Percentiles rank a stretch among this genome's conserved stretches.
These are phyloP conservation scores for Cottoperca gobio DNA, from an alignment of 2,797 vertebrate species.

Conservation along the genomic window DNA sequence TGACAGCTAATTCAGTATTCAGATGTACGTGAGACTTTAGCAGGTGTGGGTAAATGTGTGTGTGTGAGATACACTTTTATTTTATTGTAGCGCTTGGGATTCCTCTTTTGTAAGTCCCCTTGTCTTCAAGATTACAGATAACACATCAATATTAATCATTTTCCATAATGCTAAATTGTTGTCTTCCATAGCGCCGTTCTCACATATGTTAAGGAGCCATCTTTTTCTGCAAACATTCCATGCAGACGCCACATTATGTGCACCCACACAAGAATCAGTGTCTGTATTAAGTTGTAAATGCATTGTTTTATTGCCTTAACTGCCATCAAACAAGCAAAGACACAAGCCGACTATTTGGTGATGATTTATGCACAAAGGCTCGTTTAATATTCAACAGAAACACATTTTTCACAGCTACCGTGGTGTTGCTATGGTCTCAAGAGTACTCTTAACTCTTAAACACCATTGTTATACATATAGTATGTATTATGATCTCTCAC, in stretches of 20 bases:
- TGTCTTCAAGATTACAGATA: too few species aligned
- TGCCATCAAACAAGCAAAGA: constrained; percentile 10
- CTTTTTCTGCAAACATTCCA: neutral
- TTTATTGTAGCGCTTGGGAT: too few species aligned
- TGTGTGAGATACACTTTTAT: too few species aligned
- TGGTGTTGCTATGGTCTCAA: constrained; percentile 26
- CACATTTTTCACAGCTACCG: constrained; percentile 12
- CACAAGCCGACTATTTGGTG: neutral
- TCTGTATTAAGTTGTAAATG: neutral
- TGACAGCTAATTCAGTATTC: neutral
- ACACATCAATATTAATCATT: too few species aligned
- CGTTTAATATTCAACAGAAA: constrained; percentile 38
- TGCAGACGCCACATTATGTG: neutral
- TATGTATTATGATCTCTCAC: constrained; percentile 21
- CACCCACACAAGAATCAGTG: neutral
- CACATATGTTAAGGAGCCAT: too few species aligned
- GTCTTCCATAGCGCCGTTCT: too few species aligned
- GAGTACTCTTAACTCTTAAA: constrained; percentile 42
- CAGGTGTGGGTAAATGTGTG: too few species aligned
- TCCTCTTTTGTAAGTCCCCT: too few species aligned
- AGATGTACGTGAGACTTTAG: neutral
- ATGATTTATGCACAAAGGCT: neutral
- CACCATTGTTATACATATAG: constrained; percentile 37
- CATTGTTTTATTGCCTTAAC: neutral
- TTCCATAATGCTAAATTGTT: too few species aligned